Conservation (phyloP, 2,888 invertebrate genomes). For the Drosophila mimica region DNA sequence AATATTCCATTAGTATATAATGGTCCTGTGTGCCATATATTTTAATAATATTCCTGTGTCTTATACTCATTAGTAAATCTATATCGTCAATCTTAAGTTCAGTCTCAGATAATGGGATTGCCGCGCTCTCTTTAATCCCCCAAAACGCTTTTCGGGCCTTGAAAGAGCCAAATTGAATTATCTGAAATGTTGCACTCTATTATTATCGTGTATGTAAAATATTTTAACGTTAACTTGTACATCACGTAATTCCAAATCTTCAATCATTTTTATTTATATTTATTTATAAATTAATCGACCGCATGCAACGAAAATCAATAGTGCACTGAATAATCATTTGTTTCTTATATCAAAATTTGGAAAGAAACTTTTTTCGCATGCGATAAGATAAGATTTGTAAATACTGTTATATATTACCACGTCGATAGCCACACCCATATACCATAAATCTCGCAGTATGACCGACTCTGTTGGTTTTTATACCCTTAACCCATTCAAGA, state of each 20-base stretch:
- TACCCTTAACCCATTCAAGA: too few relatives aligned
- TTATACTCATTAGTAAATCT: neutral
- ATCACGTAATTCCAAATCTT: neutral
- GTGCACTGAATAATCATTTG: neutral
- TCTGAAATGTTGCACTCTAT: neutral
- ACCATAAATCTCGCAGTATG: too few relatives aligned
- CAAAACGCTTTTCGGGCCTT: neutral
- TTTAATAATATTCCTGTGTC: neutral
- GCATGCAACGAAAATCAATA: neutral
- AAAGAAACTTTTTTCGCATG: neutral
- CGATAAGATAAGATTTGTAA: neutral
- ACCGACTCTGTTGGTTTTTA: too few relatives aligned
- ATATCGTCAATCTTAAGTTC: neutral
- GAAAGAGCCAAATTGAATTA: neutral
- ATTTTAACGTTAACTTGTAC: neutral
- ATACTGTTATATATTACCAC: neutral
- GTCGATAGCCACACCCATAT: neutral
- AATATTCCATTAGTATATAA: neutral
- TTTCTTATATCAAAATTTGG: neutral
- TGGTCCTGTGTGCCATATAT: too few relatives aligned
- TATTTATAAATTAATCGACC: neutral
- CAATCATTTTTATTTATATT: neutral
- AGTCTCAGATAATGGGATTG: neutral
- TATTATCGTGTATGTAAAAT: neutral
- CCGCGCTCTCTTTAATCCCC: neutral